Percentiles rank a stretch among this genome's conserved stretches.
These are phyloP conservation scores for Apteryx owenii DNA, from an alignment of 2,113 vertebrate genomes.

Conservation along the genomic window DNA sequence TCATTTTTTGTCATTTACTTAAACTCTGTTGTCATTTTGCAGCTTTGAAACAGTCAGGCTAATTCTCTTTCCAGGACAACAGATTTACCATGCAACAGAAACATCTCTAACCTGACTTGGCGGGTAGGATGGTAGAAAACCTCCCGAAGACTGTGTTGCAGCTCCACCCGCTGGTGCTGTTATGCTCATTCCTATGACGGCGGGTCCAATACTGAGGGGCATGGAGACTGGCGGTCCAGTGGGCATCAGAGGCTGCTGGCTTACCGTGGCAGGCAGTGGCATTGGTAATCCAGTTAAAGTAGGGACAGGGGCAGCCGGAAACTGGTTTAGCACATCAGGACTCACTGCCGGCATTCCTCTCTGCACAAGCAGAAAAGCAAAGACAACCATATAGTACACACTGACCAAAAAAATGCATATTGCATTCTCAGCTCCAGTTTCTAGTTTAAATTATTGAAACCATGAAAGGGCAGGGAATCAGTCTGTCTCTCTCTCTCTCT, in stretches of 20 bases:
- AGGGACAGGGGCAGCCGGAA: conserved; percentile 92
- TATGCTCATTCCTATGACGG: conserved; percentile 83
- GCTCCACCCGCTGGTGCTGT: conserved; percentile 74
- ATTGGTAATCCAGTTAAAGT: conserved; percentile 87
- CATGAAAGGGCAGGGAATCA: background rate
- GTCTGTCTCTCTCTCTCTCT: too few relatives aligned
- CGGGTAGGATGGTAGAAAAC: conserved; percentile 82
- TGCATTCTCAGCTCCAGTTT: rapidly evolving
- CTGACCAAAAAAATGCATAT: rapidly evolving
- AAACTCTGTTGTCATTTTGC: rapidly evolving
- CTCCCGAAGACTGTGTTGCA: conserved; percentile 58
- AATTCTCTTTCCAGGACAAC: background rate
- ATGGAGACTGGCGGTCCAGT: conserved; percentile 43
- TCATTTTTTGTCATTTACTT: background rate
- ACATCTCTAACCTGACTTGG: conserved; percentile 69
- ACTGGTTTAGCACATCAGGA: conserved; percentile 91
- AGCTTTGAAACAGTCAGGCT: background rate
- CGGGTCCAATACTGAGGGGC: conserved; percentile 81
- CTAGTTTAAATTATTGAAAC: background rate
- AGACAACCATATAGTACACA: rapidly evolving
- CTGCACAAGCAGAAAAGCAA: conserved; percentile 68
- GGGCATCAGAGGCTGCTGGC: conserved; percentile 77
- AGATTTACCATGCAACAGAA: background rate
- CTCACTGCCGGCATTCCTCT: conserved; percentile 91
- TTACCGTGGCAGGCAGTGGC: conserved; percentile 82